Base-by-base conservation (phyloP, 2,888 invertebrate species). In the Caenorhabditis sp. region DNA sequence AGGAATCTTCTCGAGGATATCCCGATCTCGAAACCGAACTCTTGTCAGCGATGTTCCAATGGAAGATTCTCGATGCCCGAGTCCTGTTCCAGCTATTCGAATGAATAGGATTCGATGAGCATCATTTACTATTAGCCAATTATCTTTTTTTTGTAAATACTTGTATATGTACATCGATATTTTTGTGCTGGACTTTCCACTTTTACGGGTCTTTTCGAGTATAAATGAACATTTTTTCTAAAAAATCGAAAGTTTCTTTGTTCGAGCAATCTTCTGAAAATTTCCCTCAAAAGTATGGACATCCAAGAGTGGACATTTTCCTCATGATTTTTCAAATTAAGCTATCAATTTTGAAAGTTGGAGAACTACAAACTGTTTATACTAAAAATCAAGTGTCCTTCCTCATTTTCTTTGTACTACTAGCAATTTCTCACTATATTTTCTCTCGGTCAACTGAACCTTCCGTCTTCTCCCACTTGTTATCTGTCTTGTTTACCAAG, bases 11-110 rank as follows among this genome's bases (percentile, higher is more conserved):
- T 77, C 68, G 6, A 64, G 51, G 19, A 80, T 85, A 8, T 72
- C 85, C 14, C 73, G 84, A 12, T 85, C 87, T n/a, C 69, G 89
- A 12, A 89, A 86, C 26, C 70, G 89, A 35, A 89, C 89, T 2
- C 72, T 89, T 19, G 81, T 89, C 24, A 86, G 86, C 19, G 88
- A 89, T 59, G 75, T 88, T 54, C 86, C 86, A 35, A 58, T 61
- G 7, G 86, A 87, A 14, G 85, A 87, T 26, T 81, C 84, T 24
- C 76, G 85, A 24, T 80, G 84, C 56, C 83, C 85, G 24, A 83
- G 83, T 70, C 87, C 87, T 14, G 68, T 68, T 24, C 72, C 75
- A 28, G 66, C 35, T 19, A 84, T 86, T 38, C 69, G 86, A 69
- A 85, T 86, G 85, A 66, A 86, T 24, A 59, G 85, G 38, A 12